Conservation (phyloP, 2,113 vertebrate species). For the Nothoprocta pentlandii region DNA sequence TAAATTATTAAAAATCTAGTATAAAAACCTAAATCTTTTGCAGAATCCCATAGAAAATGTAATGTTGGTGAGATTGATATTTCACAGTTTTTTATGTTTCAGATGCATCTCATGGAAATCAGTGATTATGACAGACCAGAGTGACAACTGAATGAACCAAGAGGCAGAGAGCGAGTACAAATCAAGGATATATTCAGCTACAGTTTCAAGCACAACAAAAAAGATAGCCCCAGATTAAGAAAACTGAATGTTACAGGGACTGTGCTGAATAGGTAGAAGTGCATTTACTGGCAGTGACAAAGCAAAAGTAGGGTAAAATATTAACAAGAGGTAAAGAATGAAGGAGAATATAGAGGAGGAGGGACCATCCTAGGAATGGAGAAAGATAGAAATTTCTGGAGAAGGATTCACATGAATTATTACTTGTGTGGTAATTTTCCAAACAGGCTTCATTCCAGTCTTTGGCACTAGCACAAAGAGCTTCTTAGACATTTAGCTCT, state of each 20-base stretch:
- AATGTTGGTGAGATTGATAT: neutral
- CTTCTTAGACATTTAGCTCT: neutral
- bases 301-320: neutral
- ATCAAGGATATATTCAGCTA: neutral
- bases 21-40: neutral
- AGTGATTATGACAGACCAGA: neutral
- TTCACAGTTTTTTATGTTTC: neutral
- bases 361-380: fast-evolving
- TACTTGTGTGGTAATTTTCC: neutral
- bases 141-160: neutral
- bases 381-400: neutral
- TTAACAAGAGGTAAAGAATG: neutral
- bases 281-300: neutral
- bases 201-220: neutral
- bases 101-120: neutral
- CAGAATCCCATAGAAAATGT: neutral
- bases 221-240: neutral
- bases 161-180: neutral
- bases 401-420: neutral
- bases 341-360: neutral
- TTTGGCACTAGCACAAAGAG: fast-evolving
- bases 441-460: neutral
- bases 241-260: neutral
- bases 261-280: neutral
- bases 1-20: neutral